Percentiles rank a stretch among this genome's conserved stretches.
Conservation (phyloP, 1,140 invertebrate species). For the Cepaea nemoralis region DNA sequence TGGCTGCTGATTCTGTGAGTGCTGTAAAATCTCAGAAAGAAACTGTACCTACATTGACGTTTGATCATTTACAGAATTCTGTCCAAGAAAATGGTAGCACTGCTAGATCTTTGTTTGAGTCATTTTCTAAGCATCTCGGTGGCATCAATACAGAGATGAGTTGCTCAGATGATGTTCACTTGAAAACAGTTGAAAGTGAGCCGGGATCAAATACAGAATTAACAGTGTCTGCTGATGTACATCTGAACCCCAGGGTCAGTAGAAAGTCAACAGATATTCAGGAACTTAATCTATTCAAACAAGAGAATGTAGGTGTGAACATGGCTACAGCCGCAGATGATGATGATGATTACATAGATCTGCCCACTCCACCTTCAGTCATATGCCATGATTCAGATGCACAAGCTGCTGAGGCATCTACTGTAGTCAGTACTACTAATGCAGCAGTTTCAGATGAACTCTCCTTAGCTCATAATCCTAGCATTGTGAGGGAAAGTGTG, state of each 20-base stretch:
- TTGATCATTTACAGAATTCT: neutral
- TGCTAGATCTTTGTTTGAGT: neutral
- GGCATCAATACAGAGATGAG: neutral
- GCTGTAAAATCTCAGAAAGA: neutral
- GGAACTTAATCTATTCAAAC: neutral
- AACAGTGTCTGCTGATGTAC: too few species aligned
- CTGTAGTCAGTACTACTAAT: neutral
- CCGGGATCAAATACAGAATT: too few species aligned
- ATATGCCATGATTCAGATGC: neutral
- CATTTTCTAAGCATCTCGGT: neutral
- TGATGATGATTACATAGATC: neutral
- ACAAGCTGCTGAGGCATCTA: neutral
- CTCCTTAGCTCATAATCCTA: neutral
- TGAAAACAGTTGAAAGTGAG: too few species aligned
- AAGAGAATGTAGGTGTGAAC: neutral
- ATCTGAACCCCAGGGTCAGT: too few species aligned
- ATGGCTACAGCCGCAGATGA: neutral
- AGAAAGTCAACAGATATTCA: neutral
- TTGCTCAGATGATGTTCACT: neutral
- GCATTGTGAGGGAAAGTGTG: neutral
- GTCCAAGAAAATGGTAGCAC: neutral
- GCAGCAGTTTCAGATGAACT: neutral
- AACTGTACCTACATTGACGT: neutral
- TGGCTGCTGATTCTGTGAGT: neutral
- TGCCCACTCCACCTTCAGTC: neutral